Base-by-base conservation (phyloP, 2,113 vertebrate genomes). In the Pagrus major region DNA sequence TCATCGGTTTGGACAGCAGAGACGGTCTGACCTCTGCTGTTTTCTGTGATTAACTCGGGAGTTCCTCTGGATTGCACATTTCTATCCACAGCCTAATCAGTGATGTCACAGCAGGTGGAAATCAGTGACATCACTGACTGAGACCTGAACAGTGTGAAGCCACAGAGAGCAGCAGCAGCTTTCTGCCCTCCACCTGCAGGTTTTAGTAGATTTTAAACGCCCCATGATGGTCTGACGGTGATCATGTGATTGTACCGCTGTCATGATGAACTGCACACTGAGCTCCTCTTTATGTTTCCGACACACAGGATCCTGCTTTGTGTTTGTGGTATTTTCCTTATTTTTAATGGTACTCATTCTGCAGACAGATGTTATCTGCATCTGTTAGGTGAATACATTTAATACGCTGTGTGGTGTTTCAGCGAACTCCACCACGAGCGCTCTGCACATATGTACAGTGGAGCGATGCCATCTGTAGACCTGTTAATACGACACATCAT, bases 391-490 rank as follows among this genome's bases (percentile, higher is more conserved):
- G 8, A 63, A 20, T 21, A 20, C 3, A 31, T 78, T 64, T 41
- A 42, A 76, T 37, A 44, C 64, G 20, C 20, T 20, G 71, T 55
- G 16, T 46, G 31, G 23, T 46, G 6, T 52, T 16, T 59, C 0
- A 16, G 41, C 14, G 41, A 47, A n/a, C 12, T n/a, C 41, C 66
- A 15, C 20, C 25, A 0, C 3, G 6, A 59, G 9, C 4, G 6
- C 42, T 25, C 5, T 33, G 71, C 44, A 68, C 47, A 60, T 15
- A 60, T n/a, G 49, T 37, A 47, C 16, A 33, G 63, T 2, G 11
- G 27, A 44, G 33, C 18, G 3, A 21, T 0, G 27, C 75, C 81
- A 78, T 85, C 81, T 84, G 81, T 23, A 23, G 52, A 71, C 58
- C 56, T 59, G 55, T 58, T 76, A 72, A 74, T 41, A 52, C 16